Percentiles rank a stretch among this genome's conserved stretches.
Conservation (phyloP, 2,888 invertebrate genomes). For the Drosophila anomelani region DNA sequence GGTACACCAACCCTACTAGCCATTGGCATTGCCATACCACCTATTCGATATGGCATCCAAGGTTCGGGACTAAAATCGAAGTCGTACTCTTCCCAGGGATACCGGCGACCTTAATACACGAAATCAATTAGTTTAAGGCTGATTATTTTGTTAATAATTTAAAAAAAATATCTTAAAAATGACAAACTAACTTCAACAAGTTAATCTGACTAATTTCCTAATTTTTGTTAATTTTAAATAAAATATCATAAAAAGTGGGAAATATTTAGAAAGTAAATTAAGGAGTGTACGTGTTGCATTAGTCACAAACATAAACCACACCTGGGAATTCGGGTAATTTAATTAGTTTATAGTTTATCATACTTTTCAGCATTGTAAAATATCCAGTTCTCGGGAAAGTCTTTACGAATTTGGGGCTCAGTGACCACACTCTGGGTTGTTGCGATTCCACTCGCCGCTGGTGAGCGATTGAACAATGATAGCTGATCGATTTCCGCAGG, state of each 20-base stretch:
- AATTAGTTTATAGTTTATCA: neutral
- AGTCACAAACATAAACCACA: conserved; percentile 8
- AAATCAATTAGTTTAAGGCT: neutral
- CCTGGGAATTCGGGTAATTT: neutral
- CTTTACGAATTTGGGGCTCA: conserved; percentile 42
- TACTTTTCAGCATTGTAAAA: conserved; percentile 37
- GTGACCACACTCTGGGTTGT: neutral
- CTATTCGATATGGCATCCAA: too few species aligned
- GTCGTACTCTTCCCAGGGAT: neutral
- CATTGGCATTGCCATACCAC: neutral
- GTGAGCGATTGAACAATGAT: neutral
- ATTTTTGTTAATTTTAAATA: too few species aligned
- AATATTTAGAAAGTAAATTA: neutral
- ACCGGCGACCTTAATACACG: neutral
- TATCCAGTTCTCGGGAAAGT: conserved; percentile 59
- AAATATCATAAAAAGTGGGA: neutral
- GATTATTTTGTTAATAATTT: neutral
- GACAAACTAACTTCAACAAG: neutral
- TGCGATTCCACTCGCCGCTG: neutral
- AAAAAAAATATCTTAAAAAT: neutral
- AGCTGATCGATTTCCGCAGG: neutral
- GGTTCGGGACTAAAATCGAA: neutral
- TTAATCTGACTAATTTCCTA: neutral
- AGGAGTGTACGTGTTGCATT: neutral
- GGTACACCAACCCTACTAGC: too few species aligned